These are phyloP conservation scores for Microcaecilia unicolor DNA, from an alignment of 2,797 vertebrate genomes.

Conservation along the genomic window DNA sequence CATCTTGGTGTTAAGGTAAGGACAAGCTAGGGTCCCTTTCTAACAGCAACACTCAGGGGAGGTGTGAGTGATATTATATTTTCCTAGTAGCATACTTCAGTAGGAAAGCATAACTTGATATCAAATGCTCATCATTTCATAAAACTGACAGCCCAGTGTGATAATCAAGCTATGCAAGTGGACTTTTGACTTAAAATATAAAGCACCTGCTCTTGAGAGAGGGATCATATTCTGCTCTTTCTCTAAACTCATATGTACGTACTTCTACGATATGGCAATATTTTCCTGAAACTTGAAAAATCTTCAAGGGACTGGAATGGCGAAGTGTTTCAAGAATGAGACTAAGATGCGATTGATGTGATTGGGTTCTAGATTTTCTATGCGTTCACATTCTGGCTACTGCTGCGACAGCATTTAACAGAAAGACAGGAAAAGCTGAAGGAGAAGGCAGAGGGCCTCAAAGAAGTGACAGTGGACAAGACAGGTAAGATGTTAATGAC, in stretches of 20 bases:
- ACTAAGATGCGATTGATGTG: no score
- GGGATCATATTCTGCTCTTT: no score
- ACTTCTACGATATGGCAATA: neutral
- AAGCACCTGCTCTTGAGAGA: no score
- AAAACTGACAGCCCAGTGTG: neutral
- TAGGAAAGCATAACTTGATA: no score
- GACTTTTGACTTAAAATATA: rapidly evolving
- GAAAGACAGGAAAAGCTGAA: constrained; percentile 32
- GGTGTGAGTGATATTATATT: no score
- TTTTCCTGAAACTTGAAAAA: neutral
- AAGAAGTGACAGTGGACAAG: constrained; percentile 30
- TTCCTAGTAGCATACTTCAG: no score
- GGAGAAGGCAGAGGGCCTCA: constrained; percentile 24
- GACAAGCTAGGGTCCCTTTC: neutral
- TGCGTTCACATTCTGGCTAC: constrained; percentile 59
- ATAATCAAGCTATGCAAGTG: neutral
- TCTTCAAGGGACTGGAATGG: neutral
- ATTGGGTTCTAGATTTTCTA: constrained; percentile 58
- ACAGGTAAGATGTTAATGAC: neutral
- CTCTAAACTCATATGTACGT: no score
- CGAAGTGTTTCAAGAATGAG: no score
- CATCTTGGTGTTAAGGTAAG: constrained; percentile 59
- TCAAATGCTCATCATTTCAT: no score
- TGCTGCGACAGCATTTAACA: constrained; percentile 59
- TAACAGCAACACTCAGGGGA: neutral